Percentiles rank a stretch among this genome's conserved stretches.
These are phyloP conservation scores for Ophion costatus DNA, from an alignment of 2,888 invertebrate species.

Conservation along the genomic window DNA sequence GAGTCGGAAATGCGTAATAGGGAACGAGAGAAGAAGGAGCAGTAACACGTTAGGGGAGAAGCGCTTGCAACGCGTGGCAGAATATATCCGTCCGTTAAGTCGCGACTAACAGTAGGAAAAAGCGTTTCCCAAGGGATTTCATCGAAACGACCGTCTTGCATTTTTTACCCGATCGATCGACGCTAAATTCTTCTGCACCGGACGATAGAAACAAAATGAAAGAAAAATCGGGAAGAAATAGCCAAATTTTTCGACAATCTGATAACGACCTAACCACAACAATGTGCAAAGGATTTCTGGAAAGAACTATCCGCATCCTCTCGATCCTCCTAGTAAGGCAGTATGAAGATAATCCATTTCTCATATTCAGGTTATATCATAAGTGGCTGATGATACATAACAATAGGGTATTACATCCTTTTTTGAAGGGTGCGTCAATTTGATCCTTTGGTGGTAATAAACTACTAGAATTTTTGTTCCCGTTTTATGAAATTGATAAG, in stretches of 20 bases:
- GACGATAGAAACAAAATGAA: background rate
- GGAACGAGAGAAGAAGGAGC: slow-evolving; percentile 74
- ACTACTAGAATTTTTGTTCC: too few species aligned
- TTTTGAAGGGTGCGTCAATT: too few species aligned
- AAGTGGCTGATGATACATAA: background rate
- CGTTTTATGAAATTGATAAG: too few species aligned
- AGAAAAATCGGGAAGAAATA: background rate
- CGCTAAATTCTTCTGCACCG: slow-evolving; percentile 1
- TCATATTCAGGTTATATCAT: too few species aligned
- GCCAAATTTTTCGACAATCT: background rate
- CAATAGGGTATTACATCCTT: too few species aligned
- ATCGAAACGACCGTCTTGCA: slow-evolving; percentile 22
- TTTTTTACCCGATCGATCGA: slow-evolving; percentile 46
- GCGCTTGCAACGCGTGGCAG: slow-evolving; percentile 40
- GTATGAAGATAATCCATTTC: too few species aligned
- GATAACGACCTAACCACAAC: background rate
- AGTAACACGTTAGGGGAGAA: slow-evolving; percentile 50
- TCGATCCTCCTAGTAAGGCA: too few species aligned
- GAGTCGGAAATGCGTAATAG: slow-evolving; percentile 83
- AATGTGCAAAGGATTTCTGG: background rate
- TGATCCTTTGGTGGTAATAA: too few species aligned
- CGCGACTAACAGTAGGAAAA: slow-evolving; percentile 63
- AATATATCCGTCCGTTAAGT: slow-evolving; percentile 61
- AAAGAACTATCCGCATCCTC: too few species aligned
- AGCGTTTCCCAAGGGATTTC: slow-evolving; percentile 49